Conservation (phyloP, 2,113 vertebrate species). For the Sphaerodactylus townsendi region DNA sequence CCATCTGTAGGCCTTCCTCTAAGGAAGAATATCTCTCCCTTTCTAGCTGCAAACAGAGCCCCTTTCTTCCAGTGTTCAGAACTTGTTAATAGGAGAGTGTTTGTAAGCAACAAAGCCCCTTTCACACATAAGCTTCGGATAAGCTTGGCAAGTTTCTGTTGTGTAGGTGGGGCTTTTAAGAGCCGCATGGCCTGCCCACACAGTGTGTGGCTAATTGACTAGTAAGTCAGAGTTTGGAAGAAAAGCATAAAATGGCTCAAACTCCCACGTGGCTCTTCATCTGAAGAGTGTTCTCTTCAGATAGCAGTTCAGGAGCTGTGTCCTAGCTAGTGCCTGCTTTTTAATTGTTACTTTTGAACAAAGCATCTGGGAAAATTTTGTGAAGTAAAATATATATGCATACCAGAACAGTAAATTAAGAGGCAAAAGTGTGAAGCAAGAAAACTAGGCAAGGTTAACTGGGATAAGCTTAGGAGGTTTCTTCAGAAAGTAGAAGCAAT, state of each 20-base stretch:
- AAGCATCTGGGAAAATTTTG: background rate
- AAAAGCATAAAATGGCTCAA: background rate
- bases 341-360: background rate
- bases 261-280: background rate
- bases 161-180: conserved; percentile 12
- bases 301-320: background rate
- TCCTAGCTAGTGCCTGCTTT: background rate
- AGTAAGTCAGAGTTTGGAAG: background rate
- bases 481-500: background rate
- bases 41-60: conserved; percentile 10
- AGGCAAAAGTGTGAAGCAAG: background rate
- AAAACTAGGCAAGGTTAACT: background rate
- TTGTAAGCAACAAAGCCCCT: conserved; percentile 19
- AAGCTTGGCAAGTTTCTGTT: conserved; percentile 13
- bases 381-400: background rate
- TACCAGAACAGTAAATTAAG: background rate
- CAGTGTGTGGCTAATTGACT: background rate
- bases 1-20: conserved; percentile 3
- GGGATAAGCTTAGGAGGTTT: background rate
- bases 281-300: background rate
- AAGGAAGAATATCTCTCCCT: conserved; percentile 7
- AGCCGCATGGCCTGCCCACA: background rate
- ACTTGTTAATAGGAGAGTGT: background rate
- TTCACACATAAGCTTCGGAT: conserved; percentile 17
- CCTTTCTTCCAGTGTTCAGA: conserved; percentile 10